These are phyloP conservation scores for Drosophila parvula DNA, from an alignment of 1,140 invertebrate species.

Conservation along the genomic window DNA sequence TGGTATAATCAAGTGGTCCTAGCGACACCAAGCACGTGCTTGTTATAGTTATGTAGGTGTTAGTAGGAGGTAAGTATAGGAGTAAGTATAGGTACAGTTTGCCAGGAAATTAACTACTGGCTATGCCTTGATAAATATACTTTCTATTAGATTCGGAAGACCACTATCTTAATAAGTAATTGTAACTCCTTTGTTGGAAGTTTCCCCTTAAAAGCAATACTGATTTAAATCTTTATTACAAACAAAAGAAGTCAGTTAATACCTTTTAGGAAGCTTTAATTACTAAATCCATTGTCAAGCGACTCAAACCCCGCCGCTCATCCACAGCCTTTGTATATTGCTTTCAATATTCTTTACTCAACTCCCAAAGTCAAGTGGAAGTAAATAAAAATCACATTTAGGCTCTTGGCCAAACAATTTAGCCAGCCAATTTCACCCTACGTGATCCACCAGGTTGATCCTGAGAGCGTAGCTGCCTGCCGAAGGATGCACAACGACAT, in stretches of 20 bases:
- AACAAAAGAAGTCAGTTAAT: background rate
- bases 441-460: constrained; percentile 9
- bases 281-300: background rate
- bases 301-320: too few relatives aligned
- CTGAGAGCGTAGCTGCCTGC: background rate
- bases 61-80: too few relatives aligned
- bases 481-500: constrained; percentile 26
- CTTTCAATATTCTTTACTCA: constrained; percentile 6
- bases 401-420: constrained; percentile 13
- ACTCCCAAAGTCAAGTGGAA: constrained; percentile 26
- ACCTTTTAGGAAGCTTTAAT: constrained; percentile 5
- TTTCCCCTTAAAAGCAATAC: background rate
- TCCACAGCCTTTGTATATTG: background rate
- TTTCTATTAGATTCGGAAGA: too few relatives aligned
- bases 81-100: too few relatives aligned
- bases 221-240: background rate
- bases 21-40: too few relatives aligned
- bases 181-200: background rate
- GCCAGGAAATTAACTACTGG: too few relatives aligned
- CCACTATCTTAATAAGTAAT: background rate
- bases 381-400: constrained; percentile 37
- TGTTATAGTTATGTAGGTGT: too few relatives aligned
- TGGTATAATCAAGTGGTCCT: too few relatives aligned
- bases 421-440: constrained; percentile 2
- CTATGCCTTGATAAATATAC: too few relatives aligned